Evolutionary conservation across 2,888 invertebrate genomes (phyloP).

Genomic region (Sminthurides aquaticus): DNA sequence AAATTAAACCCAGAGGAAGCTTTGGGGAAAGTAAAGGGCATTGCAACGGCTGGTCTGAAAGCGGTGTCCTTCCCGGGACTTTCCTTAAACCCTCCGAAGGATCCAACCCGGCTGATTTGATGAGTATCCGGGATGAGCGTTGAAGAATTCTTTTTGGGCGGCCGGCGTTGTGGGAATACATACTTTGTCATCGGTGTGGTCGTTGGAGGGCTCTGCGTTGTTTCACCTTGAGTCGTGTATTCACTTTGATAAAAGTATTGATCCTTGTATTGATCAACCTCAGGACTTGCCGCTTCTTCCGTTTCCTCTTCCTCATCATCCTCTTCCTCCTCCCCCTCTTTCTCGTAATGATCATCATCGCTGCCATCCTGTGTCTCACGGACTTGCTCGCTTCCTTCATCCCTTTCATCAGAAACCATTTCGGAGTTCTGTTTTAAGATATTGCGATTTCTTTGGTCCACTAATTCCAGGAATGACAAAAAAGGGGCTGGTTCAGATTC

Average conservation of each 20-base stretch:
- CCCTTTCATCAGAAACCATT: no score
- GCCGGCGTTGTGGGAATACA: background rate
- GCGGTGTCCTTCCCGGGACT: background rate
- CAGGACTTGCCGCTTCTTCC: background rate
- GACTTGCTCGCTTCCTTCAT: no score
- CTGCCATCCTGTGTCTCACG: no score
- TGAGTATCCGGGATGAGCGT: background rate
- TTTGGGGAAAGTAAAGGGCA: slow-evolving; percentile 34
- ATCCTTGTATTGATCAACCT: background rate
- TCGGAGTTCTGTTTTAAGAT: no score
- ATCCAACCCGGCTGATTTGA: background rate
- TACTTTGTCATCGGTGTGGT: background rate
- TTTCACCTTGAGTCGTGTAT: background rate
- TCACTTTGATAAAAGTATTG: background rate
- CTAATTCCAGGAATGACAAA: no score
- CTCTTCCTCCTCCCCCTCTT: no score
- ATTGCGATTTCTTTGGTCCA: no score
- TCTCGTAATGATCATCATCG: no score
- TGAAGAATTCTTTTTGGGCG: background rate
- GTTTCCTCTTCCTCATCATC: background rate
- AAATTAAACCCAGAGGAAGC: slow-evolving; percentile 21
- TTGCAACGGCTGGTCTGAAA: slow-evolving; percentile 33
- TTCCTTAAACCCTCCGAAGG: background rate
- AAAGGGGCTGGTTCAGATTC: no score
- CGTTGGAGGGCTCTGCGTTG: background rate